Base-by-base conservation (phyloP, 2,888 invertebrate species). In the Rhagophthalmus giganteus region DNA sequence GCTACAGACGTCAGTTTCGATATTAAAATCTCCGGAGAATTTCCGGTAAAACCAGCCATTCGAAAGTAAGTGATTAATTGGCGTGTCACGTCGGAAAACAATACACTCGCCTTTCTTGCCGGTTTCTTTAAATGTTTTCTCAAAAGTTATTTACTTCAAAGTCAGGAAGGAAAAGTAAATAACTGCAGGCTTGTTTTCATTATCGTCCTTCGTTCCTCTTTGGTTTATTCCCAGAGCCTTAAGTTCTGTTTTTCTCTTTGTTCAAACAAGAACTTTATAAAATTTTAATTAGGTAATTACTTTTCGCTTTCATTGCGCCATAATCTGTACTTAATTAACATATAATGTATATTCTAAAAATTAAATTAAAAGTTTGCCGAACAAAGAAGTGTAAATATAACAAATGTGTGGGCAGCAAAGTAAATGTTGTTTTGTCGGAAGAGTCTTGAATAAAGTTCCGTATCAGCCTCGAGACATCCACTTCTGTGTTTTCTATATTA, bases 21-120 rank as follows among this genome's bases (percentile, higher is more conserved):
- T 61, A 60, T 59, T 58, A 59, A 61, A 59, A 60, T 60, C 60
- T 47, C 54, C 27, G 30, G 40, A 44, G 50, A 52, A 46, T 40
- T 41, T 48, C 51, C 24, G 42, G 51, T 40, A 35, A 46, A 14
- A 26, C 15, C 9, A 24, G 26, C 47, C 31, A 41, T 47, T 46
- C 37, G 41, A 63, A 59, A 59, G 55, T 48, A 42, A 54, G 57
- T 65, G 63, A 63, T 65, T 63, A 65, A 65, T 63, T 61, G 59
- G 54, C 55, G 38, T 57, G 62, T 60, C 62, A 61, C 55, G 56
- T 50, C 55, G 51, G 54, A 46, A 62, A 63, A 62, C 60, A 64
- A 62, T 60, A 58, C 58, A 53, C 56, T 58, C 51, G 52, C 55
- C 42, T 62, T 58, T 54, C 58, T 56, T 61, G 56, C 57, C 52